Conservation (phyloP, 2,888 invertebrate species). For the Orchesella flavescens region DNA sequence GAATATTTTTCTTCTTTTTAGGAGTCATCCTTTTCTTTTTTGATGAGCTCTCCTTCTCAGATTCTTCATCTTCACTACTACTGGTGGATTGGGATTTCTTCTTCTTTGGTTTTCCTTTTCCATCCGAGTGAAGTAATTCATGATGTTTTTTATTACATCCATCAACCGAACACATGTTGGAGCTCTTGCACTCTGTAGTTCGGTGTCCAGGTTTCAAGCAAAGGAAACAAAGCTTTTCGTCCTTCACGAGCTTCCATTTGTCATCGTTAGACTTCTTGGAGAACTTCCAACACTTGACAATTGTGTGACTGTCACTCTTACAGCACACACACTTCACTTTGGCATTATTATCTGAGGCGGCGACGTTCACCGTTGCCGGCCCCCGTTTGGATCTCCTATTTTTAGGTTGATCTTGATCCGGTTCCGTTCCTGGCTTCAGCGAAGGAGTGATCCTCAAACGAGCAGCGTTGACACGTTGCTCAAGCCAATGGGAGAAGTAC, state of each 20-base stretch:
- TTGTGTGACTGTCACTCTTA: background rate
- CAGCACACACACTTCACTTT: background rate
- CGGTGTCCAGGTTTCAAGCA: slow-evolving; percentile 4
- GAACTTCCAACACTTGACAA: slow-evolving; percentile 13
- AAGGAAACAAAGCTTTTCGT: background rate
- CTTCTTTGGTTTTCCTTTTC: background rate
- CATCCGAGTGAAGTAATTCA: background rate
- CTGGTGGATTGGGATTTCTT: no score
- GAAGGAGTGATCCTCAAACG: background rate
- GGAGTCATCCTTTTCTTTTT: background rate
- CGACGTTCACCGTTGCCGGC: background rate
- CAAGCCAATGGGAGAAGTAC: background rate
- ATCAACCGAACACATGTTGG: background rate
- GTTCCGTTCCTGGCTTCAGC: no score
- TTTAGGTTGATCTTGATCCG: background rate
- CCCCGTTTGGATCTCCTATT: background rate
- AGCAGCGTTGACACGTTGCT: background rate
- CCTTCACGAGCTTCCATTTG: slow-evolving; percentile 11
- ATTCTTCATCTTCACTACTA: background rate
- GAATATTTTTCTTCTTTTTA: no score
- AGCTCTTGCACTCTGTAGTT: background rate
- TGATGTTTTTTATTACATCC: background rate
- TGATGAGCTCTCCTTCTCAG: background rate
- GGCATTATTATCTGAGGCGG: background rate
- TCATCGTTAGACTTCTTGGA: background rate